Evolutionary conservation across 2,113 vertebrate genomes (phyloP).

Genomic region (Rynchops niger): DNA sequence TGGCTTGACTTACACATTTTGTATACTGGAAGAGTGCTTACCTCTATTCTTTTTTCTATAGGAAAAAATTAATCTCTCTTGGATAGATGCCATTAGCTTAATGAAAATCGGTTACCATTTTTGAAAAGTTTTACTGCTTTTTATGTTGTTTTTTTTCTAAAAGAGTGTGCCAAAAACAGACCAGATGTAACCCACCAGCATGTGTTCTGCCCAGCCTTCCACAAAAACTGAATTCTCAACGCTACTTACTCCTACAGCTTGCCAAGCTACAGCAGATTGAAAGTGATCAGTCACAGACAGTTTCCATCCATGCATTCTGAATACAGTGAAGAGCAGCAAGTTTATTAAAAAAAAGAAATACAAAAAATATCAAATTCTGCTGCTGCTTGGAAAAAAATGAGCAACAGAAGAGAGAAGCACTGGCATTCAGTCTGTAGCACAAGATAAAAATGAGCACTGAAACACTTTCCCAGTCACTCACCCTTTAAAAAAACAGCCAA

Average conservation of each 20-base stretch:
- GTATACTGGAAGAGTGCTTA: not conserved
- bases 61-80: not conserved
- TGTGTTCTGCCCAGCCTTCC: not conserved
- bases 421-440: not conserved
- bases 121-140: not conserved
- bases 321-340: not conserved
- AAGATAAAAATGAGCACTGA: not conserved
- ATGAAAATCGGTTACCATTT: not conserved
- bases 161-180: not conserved
- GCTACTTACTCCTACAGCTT: not conserved
- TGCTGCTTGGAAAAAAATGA: not conserved
- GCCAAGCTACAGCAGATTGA: not conserved
- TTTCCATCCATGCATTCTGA: not conserved
- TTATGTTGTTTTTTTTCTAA: rapidly evolving
- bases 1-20: not conserved
- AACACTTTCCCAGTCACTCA: not conserved
- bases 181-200: not conserved
- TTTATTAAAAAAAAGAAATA: not conserved
- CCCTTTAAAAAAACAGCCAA: not conserved
- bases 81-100: not conserved
- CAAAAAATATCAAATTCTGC: not conserved
- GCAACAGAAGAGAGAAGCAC: not conserved
- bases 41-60: not conserved
- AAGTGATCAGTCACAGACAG: not conserved
- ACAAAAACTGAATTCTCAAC: not conserved